Percentiles rank a stretch among this genome's conserved stretches.
Evolutionary conservation across 2,113 vertebrate genomes (phyloP).

Genomic region (Pteronura brasiliensis): DNA sequence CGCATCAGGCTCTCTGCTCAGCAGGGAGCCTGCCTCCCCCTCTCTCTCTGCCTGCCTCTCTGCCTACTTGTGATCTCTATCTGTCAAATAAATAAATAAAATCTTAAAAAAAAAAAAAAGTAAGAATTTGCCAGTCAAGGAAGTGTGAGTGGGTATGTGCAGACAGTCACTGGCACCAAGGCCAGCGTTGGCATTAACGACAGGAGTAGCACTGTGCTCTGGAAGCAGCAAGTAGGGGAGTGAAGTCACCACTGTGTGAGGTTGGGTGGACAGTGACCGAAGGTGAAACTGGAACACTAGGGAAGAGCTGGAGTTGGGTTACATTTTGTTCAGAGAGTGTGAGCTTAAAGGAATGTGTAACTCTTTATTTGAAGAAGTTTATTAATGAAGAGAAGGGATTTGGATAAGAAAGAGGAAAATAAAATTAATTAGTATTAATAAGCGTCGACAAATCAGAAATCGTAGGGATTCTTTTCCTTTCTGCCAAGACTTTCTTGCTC

Average conservation of each 20-base stretch:
- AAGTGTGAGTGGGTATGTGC: neutral
- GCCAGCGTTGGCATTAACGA: neutral
- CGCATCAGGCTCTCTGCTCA: no score
- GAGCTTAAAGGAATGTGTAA: neutral
- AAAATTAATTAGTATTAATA: slow-evolving; percentile 1
- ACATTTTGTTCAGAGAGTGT: neutral
- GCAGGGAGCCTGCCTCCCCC: no score
- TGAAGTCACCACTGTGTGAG: neutral
- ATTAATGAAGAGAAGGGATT: neutral
- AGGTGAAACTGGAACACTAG: neutral
- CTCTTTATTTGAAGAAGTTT: slow-evolving; percentile 14
- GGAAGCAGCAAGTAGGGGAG: neutral
- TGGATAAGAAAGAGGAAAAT: neutral
- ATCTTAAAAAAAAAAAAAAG: neutral
- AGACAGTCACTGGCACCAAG: neutral
- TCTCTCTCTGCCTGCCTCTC: no score
- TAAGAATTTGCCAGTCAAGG: neutral
- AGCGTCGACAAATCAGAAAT: slow-evolving; percentile 14
- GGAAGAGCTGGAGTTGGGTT: neutral
- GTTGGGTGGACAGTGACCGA: neutral
- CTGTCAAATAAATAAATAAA: no score
- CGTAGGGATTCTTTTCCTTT: neutral
- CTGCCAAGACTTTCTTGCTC: neutral
- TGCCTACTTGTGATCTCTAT: no score
- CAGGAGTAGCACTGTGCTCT: neutral